These are phyloP conservation scores for Panagrolaimus sp. DNA, from an alignment of 1,140 invertebrate genomes.

Conservation along the genomic window DNA sequence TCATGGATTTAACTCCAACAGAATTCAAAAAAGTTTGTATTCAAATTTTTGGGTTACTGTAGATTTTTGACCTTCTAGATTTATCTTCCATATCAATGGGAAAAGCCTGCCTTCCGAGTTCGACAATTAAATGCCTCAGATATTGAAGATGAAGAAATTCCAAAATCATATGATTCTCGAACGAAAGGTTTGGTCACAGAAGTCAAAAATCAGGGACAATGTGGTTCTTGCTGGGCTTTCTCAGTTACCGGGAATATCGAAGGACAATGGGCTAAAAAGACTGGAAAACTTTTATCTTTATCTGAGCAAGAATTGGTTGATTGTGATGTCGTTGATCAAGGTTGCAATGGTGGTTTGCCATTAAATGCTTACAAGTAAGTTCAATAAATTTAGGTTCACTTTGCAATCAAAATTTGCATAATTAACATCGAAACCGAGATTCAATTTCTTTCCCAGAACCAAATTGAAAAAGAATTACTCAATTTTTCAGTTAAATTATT, in stretches of 20 bases:
- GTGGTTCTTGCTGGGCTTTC: constrained; percentile 97
- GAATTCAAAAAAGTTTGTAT: constrained; percentile 42
- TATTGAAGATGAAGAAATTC: constrained; percentile 67
- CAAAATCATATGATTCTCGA: constrained; percentile 73
- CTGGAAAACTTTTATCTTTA: constrained; percentile 75
- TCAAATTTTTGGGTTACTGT: too few relatives aligned
- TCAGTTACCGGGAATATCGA: constrained; percentile 94
- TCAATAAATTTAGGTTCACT: too few relatives aligned
- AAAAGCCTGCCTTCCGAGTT: constrained; percentile 64
- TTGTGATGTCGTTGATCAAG: constrained; percentile 84
- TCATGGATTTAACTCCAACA: constrained; percentile 75
- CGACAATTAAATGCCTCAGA: constrained; percentile 64
- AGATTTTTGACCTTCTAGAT: constrained; percentile 33
- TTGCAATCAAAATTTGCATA: too few relatives aligned
- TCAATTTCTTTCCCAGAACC: too few relatives aligned
- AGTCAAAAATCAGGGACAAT: constrained; percentile 73
- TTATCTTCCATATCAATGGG: constrained; percentile 54
- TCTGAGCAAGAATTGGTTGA: constrained; percentile 82
- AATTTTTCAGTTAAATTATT: too few relatives aligned
- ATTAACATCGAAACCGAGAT: too few relatives aligned
- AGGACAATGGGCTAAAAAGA: constrained; percentile 81
- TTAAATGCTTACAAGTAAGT: constrained; percentile 82
- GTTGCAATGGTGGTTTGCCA: constrained; percentile 84
- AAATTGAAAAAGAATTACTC: too few relatives aligned
- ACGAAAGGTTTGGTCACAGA: constrained; percentile 69